Base-by-base conservation (phyloP, 1,140 invertebrate species). In the Frieseomelitta varia region DNA sequence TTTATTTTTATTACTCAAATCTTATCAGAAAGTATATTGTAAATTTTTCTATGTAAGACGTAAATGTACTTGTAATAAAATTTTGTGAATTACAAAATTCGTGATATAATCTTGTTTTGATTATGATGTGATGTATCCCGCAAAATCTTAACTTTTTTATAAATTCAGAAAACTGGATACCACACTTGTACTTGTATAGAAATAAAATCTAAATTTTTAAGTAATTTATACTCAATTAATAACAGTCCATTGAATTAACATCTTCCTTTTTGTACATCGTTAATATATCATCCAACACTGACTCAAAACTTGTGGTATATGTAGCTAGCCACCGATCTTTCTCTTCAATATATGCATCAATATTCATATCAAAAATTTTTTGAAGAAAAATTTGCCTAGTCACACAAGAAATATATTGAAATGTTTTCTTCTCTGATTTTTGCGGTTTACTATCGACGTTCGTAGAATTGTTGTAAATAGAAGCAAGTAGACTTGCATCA, bases 211-310 rank as follows among this genome's bases (percentile, higher is more conserved):
- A 21, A 61, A 1, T 61, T 55, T 24, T 39, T 55, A 10, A 34
- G 24, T 14, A 69, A 12, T 51, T 27, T 47, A 39, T 39, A 63
- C 65, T 4, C 74, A 72, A 75, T 85, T 90, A 97, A 91, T 97
- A 97, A 92, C 96, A 97, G 92, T 97, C 96, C 93, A 96, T 96
- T 63, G 92, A 92, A 89, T 96, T 96, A 15, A 96, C 90, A 82
- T 95, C 91, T 69, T 94, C 93, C n/a, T 92, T 91, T 67, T 95
- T 91, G 88, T 96, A 95, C n/a, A 95, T 93, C 61, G 94, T 94
- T 30, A 97, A 90, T 87, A 97, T 97, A 91, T 97, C 97, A 87
- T 97, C 96, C 27, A 97, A 89, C 4, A 97, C 93, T 4, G 96
- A 96, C 19, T 95, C 93, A 65, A 97, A 96, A 84, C 95, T 96